Conservation (phyloP, 2,113 vertebrate genomes). For the Phoxinus phoxinus region DNA sequence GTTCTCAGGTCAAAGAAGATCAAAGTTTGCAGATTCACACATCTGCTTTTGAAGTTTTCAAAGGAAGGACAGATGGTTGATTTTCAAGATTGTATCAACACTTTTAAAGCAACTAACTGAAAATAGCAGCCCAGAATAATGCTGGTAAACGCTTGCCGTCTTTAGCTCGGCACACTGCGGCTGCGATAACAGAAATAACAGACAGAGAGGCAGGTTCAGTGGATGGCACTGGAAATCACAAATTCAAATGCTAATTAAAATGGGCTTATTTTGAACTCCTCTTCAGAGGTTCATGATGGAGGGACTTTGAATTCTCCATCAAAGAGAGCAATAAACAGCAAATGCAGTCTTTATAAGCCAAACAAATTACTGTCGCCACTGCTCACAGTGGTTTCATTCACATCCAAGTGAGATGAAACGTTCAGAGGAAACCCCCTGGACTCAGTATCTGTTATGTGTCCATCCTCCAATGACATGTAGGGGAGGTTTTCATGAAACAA, state of each 20-base stretch:
- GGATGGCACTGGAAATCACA: conserved; percentile 26
- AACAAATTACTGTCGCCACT: conserved; percentile 43
- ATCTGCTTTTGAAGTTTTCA: conserved; percentile 45
- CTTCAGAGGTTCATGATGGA: conserved; percentile 53
- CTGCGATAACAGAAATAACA: conserved; percentile 8
- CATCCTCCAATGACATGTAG: conserved; percentile 8
- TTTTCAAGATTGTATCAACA: conserved; percentile 31
- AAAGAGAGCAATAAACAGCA: conserved; percentile 58
- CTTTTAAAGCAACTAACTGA: conserved; percentile 32
- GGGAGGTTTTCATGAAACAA: conserved; percentile 43
- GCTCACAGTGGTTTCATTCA: conserved; percentile 54
- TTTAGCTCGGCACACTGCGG: not conserved
- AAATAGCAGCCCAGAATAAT: conserved; percentile 48
- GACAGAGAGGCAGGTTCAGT: not conserved
- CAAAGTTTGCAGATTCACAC: conserved; percentile 45
- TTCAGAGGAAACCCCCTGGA: conserved; percentile 44
- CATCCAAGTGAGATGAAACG: conserved; percentile 44
- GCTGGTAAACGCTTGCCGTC: not conserved
- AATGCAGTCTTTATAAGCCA: conserved; percentile 47
- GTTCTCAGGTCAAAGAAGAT: conserved; percentile 33
- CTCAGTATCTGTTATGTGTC: conserved; percentile 18
- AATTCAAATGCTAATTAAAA: conserved; percentile 65
- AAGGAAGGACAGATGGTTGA: conserved; percentile 19
- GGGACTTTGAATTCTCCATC: conserved; percentile 54
- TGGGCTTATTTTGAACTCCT: conserved; percentile 58